Conservation (phyloP, 2,113 vertebrate genomes). For the Alosa alosa region DNA sequence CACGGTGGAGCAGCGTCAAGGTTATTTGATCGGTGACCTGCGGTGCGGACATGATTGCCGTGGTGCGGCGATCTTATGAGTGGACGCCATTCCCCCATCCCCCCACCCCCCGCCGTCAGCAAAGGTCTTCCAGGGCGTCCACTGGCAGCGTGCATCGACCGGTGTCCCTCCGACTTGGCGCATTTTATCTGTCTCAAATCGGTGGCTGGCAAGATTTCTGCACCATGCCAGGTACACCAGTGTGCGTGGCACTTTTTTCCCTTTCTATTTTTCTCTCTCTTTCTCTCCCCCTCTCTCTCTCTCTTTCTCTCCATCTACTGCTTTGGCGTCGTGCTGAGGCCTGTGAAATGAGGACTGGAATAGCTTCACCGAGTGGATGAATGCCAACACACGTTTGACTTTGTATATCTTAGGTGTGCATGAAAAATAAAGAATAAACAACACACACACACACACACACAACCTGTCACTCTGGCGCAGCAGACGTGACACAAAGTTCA, state of each 20-base stretch:
- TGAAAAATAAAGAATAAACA: neutral
- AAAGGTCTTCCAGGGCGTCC: neutral
- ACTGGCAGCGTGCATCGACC: neutral
- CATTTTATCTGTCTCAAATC: neutral
- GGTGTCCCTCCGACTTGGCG: neutral
- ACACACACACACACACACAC: conserved; percentile 14
- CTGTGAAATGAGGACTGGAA: conserved; percentile 16
- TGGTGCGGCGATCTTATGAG: neutral
- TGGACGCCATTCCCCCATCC: neutral
- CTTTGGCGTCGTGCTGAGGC: neutral
- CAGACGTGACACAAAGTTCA: conserved; percentile 5
- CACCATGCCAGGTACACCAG: neutral
- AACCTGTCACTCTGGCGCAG: neutral
- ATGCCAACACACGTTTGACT: neutral
- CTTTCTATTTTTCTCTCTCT: neutral
- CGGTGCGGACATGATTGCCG: neutral
- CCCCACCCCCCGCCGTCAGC: neutral
- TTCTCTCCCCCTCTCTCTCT: neutral
- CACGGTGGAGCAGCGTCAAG: neutral
- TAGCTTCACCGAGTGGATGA: neutral
- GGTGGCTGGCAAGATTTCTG: neutral
- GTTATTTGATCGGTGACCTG: conserved; percentile 9
- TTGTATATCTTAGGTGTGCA: neutral
- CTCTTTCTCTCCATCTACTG: neutral
- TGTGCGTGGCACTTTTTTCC: neutral